phyloP scores from a whole-genome alignment of 2,797 vertebrate species.

The Hypotaenidia philippensis region DNA sequence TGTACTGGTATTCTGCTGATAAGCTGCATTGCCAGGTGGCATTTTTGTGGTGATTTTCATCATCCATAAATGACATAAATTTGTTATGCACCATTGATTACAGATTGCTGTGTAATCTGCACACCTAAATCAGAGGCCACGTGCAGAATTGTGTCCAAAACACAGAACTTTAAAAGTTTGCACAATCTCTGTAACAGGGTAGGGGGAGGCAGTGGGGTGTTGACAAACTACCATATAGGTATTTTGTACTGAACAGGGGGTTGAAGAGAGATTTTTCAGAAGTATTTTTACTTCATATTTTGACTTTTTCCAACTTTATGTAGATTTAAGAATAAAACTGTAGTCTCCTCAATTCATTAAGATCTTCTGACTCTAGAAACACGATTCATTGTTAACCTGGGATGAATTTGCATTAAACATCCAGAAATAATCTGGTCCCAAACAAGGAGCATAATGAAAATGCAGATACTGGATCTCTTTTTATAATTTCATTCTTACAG shows the following conservation, averaged over 20 bases:
- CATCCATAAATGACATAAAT: not conserved
- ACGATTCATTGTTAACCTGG: not conserved
- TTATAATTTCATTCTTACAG: not conserved
- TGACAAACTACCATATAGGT: not conserved
- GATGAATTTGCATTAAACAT: not conserved
- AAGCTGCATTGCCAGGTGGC: not conserved
- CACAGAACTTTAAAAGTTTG: not conserved
- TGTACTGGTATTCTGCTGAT: not conserved
- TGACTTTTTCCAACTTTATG: not conserved
- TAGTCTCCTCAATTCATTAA: not conserved
- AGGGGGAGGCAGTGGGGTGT: not conserved
- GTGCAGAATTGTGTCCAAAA: not conserved
- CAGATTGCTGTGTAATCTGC: not conserved
- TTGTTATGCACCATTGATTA: not conserved
- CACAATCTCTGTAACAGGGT: not conserved
- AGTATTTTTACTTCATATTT: not conserved
- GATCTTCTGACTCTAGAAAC: not conserved
- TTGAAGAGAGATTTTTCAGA: not conserved
- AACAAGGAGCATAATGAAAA: not conserved
- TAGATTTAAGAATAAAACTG: not conserved
- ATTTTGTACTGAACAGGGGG: not conserved
- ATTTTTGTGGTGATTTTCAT: not conserved
- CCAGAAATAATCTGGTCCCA: not conserved
- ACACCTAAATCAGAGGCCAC: not conserved
- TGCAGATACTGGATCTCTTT: not conserved